phyloP scores from a whole-genome alignment of 1,140 invertebrate species.

The Sinella curviseta region DNA sequence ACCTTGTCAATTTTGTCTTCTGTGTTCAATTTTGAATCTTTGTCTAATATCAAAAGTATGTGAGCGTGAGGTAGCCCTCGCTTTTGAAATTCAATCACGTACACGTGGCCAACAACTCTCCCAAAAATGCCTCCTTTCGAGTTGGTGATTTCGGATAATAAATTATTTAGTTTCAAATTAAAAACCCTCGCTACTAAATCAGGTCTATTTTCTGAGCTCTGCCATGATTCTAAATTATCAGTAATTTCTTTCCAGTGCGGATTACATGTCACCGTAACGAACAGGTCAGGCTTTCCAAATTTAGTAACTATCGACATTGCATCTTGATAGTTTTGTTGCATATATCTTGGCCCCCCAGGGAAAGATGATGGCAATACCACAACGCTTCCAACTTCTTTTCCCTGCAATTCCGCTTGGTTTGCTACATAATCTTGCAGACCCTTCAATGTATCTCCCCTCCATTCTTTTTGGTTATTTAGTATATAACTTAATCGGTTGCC shows the following conservation, averaged over 20 bases:
- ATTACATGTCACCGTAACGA: conserved; percentile 58
- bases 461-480: conserved; percentile 48
- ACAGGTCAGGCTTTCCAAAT: conserved; percentile 53
- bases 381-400: conserved; percentile 8
- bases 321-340: conserved; percentile 52
- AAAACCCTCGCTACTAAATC: conserved; percentile 49
- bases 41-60: conserved; percentile 40
- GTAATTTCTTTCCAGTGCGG: conserved; percentile 51
- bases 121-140: neutral
- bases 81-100: conserved; percentile 49
- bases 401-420: neutral
- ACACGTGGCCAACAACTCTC: conserved; percentile 30
- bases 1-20: conserved; percentile 36
- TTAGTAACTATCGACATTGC: conserved; percentile 52
- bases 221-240: conserved; percentile 48
- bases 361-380: conserved; percentile 51
- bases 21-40: conserved; percentile 38
- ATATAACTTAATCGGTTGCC: conserved; percentile 49
- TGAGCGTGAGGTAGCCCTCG: conserved; percentile 35
- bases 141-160: conserved; percentile 14
- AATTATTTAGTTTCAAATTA: conserved; percentile 40
- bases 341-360: conserved; percentile 45
- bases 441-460: conserved; percentile 49
- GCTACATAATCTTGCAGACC: conserved; percentile 43
- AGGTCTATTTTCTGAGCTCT: conserved; percentile 49